These are phyloP conservation scores for Datnioides undecimradiatus DNA, from an alignment of 2,113 vertebrate species.

Conservation along the genomic window DNA sequence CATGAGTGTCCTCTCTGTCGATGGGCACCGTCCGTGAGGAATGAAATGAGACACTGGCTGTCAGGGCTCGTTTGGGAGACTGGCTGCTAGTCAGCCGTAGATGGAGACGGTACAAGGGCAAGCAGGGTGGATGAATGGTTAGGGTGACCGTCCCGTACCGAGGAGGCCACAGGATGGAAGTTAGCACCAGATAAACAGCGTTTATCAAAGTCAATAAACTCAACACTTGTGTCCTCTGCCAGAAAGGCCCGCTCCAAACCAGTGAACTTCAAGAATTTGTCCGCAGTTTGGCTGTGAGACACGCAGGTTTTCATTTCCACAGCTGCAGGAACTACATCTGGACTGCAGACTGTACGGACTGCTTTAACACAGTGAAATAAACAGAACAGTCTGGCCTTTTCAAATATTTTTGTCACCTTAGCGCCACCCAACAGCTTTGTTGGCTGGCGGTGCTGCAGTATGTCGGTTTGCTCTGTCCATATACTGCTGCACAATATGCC, in stretches of 20 bases:
- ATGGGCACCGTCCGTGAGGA: conserved; percentile 67
- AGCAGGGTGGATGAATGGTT: conserved; percentile 19
- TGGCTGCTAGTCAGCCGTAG: conserved; percentile 38
- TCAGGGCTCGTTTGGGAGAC: conserved; percentile 68
- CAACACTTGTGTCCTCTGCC: neutral
- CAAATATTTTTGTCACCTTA: neutral
- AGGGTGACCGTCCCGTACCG: neutral
- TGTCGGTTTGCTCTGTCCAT: neutral
- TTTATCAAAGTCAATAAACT: neutral
- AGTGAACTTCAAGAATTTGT: neutral
- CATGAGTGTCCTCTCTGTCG: conserved; percentile 72
- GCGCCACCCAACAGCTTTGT: neutral
- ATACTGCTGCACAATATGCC: neutral
- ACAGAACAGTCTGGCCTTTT: neutral
- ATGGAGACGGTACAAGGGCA: conserved; percentile 27
- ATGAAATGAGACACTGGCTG: conserved; percentile 76
- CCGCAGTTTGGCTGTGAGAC: neutral
- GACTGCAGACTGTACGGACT: neutral
- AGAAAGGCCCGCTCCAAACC: neutral
- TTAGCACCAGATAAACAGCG: neutral
- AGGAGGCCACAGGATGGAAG: conserved; percentile 17
- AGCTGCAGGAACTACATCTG: conserved; percentile 32
- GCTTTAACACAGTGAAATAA: neutral
- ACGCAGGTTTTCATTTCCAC: neutral
- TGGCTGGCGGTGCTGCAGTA: neutral